These are phyloP conservation scores for Tubulanus polymorphus DNA, from an alignment of 2,888 invertebrate species.

Conservation along the genomic window DNA sequence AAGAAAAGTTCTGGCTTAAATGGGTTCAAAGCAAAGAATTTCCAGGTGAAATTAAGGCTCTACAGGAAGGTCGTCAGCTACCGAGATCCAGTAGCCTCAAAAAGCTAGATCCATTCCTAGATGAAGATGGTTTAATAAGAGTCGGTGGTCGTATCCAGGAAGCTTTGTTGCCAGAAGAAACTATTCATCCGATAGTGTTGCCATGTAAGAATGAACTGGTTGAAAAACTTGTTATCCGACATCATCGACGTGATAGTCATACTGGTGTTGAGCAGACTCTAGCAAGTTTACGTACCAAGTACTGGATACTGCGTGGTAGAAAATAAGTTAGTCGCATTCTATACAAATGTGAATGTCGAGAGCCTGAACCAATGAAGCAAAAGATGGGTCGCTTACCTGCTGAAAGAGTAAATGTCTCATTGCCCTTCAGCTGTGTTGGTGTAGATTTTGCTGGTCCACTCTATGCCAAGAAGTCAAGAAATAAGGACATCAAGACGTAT, in stretches of 20 bases:
- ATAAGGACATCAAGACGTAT: neutral
- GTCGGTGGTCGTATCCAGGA: neutral
- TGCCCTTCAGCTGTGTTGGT: neutral
- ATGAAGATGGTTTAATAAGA: neutral
- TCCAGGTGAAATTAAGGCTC: neutral
- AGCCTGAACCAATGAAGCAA: neutral
- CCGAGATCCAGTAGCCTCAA: neutral
- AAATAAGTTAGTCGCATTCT: neutral
- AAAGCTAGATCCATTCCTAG: neutral
- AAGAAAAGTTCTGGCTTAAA: neutral
- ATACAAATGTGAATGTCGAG: neutral
- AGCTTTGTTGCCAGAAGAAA: neutral
- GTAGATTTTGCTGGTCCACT: slow-evolving; percentile 1
- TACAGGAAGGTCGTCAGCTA: neutral
- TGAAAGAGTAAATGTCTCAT: neutral
- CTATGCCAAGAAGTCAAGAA: neutral
- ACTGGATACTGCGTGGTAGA: neutral
- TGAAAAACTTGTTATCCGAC: neutral
- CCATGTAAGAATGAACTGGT: neutral
- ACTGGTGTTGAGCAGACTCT: neutral
- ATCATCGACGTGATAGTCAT: neutral
- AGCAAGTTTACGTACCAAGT: neutral
- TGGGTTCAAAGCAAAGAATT: neutral
- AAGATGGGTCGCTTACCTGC: neutral
- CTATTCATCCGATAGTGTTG: slow-evolving; percentile 2